These are phyloP conservation scores for Hippasteria phrygiana DNA, from an alignment of 53 echinoderm and acorn worm species.

Conservation along the genomic window DNA sequence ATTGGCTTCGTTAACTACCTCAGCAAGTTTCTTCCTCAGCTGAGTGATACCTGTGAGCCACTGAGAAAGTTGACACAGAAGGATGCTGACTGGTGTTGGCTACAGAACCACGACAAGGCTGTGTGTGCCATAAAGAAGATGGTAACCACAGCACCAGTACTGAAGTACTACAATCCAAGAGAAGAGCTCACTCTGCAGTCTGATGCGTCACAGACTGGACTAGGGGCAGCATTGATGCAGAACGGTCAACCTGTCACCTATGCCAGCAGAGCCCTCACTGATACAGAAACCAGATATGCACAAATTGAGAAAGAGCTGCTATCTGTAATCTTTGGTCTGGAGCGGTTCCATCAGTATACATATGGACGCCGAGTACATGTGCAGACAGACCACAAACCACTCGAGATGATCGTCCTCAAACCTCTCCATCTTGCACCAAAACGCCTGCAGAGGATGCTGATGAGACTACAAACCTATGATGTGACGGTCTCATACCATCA, in stretches of 20 bases:
- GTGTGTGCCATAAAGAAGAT: slow-evolving; percentile 5
- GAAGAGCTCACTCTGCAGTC: slow-evolving; percentile 59
- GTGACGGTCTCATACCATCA: slow-evolving; percentile 1
- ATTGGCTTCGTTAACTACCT: slow-evolving; percentile 22
- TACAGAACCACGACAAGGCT: slow-evolving; percentile 15
- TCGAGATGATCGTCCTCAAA: slow-evolving; percentile 74
- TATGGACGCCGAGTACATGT: slow-evolving; percentile 66
- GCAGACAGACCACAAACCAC: slow-evolving; percentile 74
- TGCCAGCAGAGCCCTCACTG: slow-evolving; percentile 70
- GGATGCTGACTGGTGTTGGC: slow-evolving; percentile 49
- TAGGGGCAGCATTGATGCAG: slow-evolving; percentile 69
- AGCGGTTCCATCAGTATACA: slow-evolving; percentile 72
- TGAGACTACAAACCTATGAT: slow-evolving; percentile 40
- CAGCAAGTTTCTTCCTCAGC: slow-evolving; percentile 56
- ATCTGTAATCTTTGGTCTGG: slow-evolving; percentile 56
- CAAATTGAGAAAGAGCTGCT: slow-evolving; percentile 71
- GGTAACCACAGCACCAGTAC: slow-evolving; percentile 27
- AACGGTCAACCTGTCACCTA: slow-evolving; percentile 23
- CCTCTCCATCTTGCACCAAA: slow-evolving; percentile 73
- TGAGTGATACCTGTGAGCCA: slow-evolving; percentile 14
- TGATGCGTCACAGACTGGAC: slow-evolving; percentile 73
- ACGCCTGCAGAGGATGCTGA: slow-evolving; percentile 63
- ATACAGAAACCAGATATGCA: slow-evolving; percentile 67
- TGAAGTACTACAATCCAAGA: slow-evolving; percentile 20
- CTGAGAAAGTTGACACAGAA: slow-evolving; percentile 48